phyloP scores from a whole-genome alignment of 1,140 invertebrate genomes.

The Anadara kagoshimensis region DNA sequence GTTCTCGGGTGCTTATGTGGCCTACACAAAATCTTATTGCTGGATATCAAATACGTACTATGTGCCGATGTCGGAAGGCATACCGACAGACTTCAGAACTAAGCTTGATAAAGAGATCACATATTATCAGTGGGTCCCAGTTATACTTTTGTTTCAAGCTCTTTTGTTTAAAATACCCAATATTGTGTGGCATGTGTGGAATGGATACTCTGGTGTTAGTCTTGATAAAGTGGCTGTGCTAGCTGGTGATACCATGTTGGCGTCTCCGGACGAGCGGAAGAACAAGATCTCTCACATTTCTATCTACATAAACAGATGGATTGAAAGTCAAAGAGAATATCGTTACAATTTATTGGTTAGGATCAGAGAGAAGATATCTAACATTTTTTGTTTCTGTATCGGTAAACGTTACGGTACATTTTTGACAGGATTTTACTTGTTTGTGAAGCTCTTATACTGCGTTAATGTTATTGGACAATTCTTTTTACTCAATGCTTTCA shows the following conservation, averaged over 20 bases:
- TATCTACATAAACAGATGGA: slow-evolving; percentile 60
- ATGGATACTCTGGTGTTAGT: slow-evolving; percentile 57
- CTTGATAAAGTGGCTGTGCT: slow-evolving; percentile 78
- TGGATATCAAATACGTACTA: slow-evolving; percentile 76
- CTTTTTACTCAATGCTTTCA: slow-evolving; percentile 67
- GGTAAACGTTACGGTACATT: slow-evolving; percentile 75
- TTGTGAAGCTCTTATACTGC: slow-evolving; percentile 62
- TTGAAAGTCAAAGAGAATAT: slow-evolving; percentile 50
- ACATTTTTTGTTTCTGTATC: slow-evolving; percentile 62
- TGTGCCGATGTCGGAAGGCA: slow-evolving; percentile 73
- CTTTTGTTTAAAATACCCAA: slow-evolving; percentile 95
- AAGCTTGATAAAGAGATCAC: slow-evolving; percentile 78
- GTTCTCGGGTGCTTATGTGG: slow-evolving; percentile 58
- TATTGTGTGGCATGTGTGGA: slow-evolving; percentile 64
- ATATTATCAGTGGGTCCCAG: slow-evolving; percentile 98
- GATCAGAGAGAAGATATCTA: slow-evolving; percentile 53
- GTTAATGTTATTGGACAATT: slow-evolving; percentile 67
- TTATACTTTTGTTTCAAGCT: slow-evolving; percentile 94
- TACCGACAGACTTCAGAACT: slow-evolving; percentile 58
- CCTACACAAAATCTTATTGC: slow-evolving; percentile 69
- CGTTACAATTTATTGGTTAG: slow-evolving; percentile 52
- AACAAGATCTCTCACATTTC: slow-evolving; percentile 54
- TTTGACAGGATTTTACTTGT: slow-evolving; percentile 74
- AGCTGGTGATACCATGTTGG: slow-evolving; percentile 74
- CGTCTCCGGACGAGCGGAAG: slow-evolving; percentile 53